Base-by-base conservation (phyloP, 2,797 vertebrate genomes). In the Paratrypauchen microcephalus region DNA sequence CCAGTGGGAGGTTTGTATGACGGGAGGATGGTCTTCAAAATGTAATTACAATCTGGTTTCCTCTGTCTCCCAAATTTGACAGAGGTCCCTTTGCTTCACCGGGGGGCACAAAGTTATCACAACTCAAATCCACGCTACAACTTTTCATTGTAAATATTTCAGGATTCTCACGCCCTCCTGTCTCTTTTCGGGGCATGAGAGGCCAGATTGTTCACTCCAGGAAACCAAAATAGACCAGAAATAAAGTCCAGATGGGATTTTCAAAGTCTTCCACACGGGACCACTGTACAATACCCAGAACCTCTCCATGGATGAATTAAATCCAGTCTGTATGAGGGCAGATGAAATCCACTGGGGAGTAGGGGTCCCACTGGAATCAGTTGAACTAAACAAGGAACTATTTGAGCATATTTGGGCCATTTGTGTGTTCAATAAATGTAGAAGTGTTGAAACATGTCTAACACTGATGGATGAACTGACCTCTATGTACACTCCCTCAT, bases 211-310 rank as follows among this genome's bases (percentile, higher is more conserved):
- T 89, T 86, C 87, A 71, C 87, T 86, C 78, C 70, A n/a, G 83
- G 84, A 92, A 92, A 92, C 87, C 87, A 90, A 93, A 93, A 92
- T 92, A 93, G 87, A 82, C 84, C 78, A 23, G 71, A 87, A 93
- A 94, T 92, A 80, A 91, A 91, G 88, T 80, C 92, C 92, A 93
- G 93, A 94, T 94, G 93, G 62, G 90, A 93, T 89, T 61, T 61
- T 89, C 80, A 90, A 91, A 93, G 88, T 89, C 80, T 76, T 86
- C 66, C 83, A 76, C 65, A 79, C 72, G 70, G 82, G 82, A 87
- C 81, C 86, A 85, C 81, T 71, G 71, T 78, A 85, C 81, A 79
- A 88, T 92, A 91, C 87, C 78, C 83, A 87, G 90, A 91, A 92
- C 86, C 60, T 77, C 86, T 91, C 87, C 88, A 72, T 76, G 87